Percentiles rank a stretch among this genome's conserved stretches.
Conservation (phyloP, 2,888 invertebrate genomes). For the Stenurella melanura region DNA sequence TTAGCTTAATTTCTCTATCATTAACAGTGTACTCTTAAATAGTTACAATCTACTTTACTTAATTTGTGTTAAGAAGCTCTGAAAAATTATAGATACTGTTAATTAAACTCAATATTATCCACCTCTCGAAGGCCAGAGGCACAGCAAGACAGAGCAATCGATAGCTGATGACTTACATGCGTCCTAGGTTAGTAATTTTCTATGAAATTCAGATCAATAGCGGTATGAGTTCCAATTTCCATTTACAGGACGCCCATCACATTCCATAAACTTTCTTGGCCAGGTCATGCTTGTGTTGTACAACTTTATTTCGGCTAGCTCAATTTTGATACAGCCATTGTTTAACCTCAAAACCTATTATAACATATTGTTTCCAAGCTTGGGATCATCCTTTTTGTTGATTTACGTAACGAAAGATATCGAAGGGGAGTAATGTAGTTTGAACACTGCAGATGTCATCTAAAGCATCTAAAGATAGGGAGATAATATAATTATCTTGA, state of each 20-base stretch:
- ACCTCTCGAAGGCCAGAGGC: background rate
- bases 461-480: background rate
- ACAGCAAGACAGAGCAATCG: conserved; percentile 14
- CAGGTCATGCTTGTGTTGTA: background rate
- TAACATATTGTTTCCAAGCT: conserved; percentile 28
- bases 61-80: too few relatives aligned
- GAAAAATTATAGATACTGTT: too few relatives aligned
- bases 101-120: background rate
- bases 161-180: conserved; percentile 20
- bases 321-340: conserved; percentile 33
- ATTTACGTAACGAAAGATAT: conserved; percentile 23
- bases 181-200: conserved; percentile 16
- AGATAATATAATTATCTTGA: background rate
- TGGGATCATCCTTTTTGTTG: conserved; percentile 30
- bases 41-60: too few relatives aligned
- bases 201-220: conserved; percentile 35
- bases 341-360: conserved; percentile 37
- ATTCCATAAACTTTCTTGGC: conserved; percentile 23
- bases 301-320: conserved; percentile 33
- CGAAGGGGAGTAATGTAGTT: conserved; percentile 29
- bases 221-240: conserved; percentile 23
- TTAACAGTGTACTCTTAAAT: too few relatives aligned
- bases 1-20: too few relatives aligned
- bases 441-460: conserved; percentile 18
- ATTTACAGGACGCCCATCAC: conserved; percentile 23